Evolutionary conservation across 2,797 vertebrate genomes (phyloP).

Genomic region (Rallus crepitans): DNA sequence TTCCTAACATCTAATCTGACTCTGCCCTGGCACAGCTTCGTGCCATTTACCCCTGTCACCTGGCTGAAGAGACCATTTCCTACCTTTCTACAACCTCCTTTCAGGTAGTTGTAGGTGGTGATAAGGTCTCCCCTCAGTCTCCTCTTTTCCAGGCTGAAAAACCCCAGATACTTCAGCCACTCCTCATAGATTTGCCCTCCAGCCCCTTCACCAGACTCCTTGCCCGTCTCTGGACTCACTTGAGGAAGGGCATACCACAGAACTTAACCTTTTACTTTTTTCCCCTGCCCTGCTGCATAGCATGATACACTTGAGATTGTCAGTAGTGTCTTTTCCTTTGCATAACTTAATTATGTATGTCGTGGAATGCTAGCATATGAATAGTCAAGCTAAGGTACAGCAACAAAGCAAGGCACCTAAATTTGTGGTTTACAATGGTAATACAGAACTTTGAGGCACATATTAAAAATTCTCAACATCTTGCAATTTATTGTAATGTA

Average conservation of each 20-base stretch:
- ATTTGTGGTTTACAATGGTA: not conserved
- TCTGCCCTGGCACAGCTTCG: too few species aligned
- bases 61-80: too few species aligned
- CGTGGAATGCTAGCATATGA: not conserved
- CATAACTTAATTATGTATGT: not conserved
- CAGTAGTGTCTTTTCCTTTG: not conserved
- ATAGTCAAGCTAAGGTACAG: not conserved
- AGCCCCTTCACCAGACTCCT: too few species aligned
- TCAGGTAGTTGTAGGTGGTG: too few species aligned
- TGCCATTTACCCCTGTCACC: too few species aligned
- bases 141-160: too few species aligned
- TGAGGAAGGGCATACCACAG: not conserved
- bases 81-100: too few species aligned
- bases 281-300: not conserved
- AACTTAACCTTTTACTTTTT: not conserved
- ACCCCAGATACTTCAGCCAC: too few species aligned
- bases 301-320: not conserved
- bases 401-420: not conserved
- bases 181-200: too few species aligned
- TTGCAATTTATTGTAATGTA: constrained; percentile 48
- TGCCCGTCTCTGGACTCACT: too few species aligned
- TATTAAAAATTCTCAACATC: constrained; percentile 22
- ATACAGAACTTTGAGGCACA: not conserved
- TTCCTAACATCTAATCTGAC: too few species aligned
- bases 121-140: too few species aligned